A percentile compares a stretch with the other conserved stretches of the same genome.
These are phyloP conservation scores for Drosophila anomalipes DNA, from an alignment of 2,888 invertebrate species.

Conservation along the genomic window DNA sequence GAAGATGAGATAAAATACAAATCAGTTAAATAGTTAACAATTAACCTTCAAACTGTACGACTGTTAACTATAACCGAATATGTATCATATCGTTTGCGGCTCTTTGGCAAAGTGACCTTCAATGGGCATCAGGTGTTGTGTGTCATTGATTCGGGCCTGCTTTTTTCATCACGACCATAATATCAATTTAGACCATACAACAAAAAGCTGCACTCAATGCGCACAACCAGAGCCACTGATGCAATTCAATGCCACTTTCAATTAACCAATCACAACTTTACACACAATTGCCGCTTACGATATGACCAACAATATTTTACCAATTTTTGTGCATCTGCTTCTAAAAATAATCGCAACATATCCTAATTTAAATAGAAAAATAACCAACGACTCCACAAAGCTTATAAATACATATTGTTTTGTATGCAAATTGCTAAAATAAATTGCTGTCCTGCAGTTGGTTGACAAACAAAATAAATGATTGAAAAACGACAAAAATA, in stretches of 20 bases:
- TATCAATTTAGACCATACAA: slow-evolving; percentile 25
- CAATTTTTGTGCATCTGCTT: slow-evolving; percentile 1
- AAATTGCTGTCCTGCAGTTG: slow-evolving; percentile 50
- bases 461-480: slow-evolving; percentile 12
- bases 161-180: slow-evolving; percentile 46
- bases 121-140: slow-evolving; percentile 80
- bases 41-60: slow-evolving; percentile 6
- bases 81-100: slow-evolving; percentile 49
- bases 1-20: neutral
- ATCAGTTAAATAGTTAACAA: slow-evolving; percentile 10
- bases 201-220: slow-evolving; percentile 69
- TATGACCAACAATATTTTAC: slow-evolving; percentile 21
- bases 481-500: slow-evolving; percentile 7
- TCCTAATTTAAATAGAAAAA: slow-evolving; percentile 3
- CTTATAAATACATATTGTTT: slow-evolving; percentile 38
- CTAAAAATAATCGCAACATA: slow-evolving; percentile 3
- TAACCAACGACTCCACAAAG: slow-evolving; percentile 9
- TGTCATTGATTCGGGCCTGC: slow-evolving; percentile 59
- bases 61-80: slow-evolving; percentile 8
- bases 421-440: slow-evolving; percentile 69
- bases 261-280: slow-evolving; percentile 20
- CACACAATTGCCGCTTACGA: slow-evolving; percentile 43
- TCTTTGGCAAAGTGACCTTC: slow-evolving; percentile 70
- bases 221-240: slow-evolving; percentile 83
- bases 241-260: slow-evolving; percentile 77